A percentile compares a stretch with the other conserved stretches of the same genome.
phyloP scores from a whole-genome alignment of 1,140 invertebrate species.

The Teleopsis dalmanni region DNA sequence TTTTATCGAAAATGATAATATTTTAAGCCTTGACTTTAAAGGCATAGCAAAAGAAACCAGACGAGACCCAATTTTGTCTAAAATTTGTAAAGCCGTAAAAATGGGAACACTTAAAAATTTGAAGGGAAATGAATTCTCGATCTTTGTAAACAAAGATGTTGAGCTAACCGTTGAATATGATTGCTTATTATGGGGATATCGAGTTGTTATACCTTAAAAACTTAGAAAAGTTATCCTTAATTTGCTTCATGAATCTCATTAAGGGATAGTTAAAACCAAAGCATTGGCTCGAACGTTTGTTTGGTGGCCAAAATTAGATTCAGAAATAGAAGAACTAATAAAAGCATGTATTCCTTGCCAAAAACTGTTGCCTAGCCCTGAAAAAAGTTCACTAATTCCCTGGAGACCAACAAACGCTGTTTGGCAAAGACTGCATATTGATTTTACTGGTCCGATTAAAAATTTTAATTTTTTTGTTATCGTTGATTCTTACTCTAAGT shows the following conservation, averaged over 20 bases:
- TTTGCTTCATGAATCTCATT: conserved; percentile 5
- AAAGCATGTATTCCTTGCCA: conserved; percentile 4
- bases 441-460: too few relatives aligned
- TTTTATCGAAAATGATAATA: conserved; percentile 3
- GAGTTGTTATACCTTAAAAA: conserved; percentile 8
- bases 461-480: too few relatives aligned
- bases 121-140: conserved; percentile 11
- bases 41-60: conserved; percentile 10
- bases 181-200: conserved; percentile 15
- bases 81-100: conserved; percentile 6
- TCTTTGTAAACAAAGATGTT: conserved; percentile 10
- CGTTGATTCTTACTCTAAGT: too few relatives aligned
- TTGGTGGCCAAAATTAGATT: conserved; percentile 7
- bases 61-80: conserved; percentile 10
- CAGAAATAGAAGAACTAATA: conserved; percentile 1
- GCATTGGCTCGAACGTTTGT: conserved; percentile 6
- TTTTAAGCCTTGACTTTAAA: conserved; percentile 3
- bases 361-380: conserved; percentile 1
- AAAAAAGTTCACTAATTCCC: conserved; percentile 9
- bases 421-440: too few relatives aligned
- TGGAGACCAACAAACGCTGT: conserved; percentile 6
- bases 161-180: conserved; percentile 19
- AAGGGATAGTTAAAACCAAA: conserved; percentile 6
- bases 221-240: conserved; percentile 1
- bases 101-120: conserved; percentile 3